Conservation (phyloP, 2,113 vertebrate species). For the Aphyosemion australe region DNA sequence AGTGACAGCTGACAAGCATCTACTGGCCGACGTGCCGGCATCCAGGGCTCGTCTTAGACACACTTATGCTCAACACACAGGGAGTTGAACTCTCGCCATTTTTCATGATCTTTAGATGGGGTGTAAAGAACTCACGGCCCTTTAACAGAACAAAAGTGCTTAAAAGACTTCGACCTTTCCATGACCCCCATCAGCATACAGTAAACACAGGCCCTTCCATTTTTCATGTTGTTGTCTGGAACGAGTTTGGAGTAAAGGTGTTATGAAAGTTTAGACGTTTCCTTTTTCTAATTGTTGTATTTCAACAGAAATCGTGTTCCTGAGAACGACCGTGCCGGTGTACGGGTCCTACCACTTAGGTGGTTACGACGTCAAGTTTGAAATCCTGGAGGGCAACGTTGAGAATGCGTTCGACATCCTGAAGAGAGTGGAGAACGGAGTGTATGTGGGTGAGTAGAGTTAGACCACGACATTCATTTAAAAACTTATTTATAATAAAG, state of each 20-base stretch:
- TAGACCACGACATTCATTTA: constrained; percentile 14
- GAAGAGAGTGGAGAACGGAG: constrained; percentile 88
- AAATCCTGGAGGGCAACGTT: constrained; percentile 92
- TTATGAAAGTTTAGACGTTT: constrained; percentile 22
- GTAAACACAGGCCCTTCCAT: constrained; percentile 46
- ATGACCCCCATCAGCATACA: constrained; percentile 30
- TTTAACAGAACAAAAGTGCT: constrained; percentile 37
- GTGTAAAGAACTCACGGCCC: constrained; percentile 48
- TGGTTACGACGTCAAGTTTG: constrained; percentile 90
- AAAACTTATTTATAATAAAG: constrained; percentile 45
- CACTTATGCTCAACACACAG: constrained; percentile 51
- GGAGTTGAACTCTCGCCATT: constrained; percentile 61
- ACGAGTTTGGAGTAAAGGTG: constrained; percentile 12
- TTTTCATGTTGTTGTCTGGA: constrained; percentile 51
- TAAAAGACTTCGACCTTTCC: constrained; percentile 46
- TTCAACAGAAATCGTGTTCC: constrained; percentile 92
- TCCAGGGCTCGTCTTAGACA: constrained; percentile 44
- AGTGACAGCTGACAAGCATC: constrained; percentile 65
- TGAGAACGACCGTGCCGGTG: constrained; percentile 87
- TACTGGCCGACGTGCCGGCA: constrained; percentile 43
- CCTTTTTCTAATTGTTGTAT: constrained; percentile 23
- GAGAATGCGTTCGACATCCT: constrained; percentile 92
- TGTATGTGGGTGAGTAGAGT: constrained; percentile 90
- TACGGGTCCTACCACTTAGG: constrained; percentile 81
- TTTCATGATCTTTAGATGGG: constrained; percentile 48